phyloP scores from a whole-genome alignment of 2,888 invertebrate species.

The Tromatobia lineatoria region DNA sequence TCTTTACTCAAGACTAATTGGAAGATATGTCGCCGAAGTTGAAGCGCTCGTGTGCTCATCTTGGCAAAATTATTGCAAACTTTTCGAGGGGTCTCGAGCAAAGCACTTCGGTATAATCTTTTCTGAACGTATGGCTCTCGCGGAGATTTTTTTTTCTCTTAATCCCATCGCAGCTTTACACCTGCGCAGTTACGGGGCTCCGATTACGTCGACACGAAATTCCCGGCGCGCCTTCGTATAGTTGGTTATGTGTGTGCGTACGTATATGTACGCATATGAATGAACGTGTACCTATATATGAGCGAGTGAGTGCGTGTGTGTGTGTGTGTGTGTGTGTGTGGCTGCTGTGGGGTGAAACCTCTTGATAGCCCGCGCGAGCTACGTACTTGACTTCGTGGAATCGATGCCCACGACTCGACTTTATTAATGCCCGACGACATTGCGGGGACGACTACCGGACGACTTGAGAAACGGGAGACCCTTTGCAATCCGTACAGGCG shows the following conservation, averaged over 20 bases:
- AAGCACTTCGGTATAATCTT: constrained; percentile 29
- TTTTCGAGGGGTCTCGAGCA: constrained; percentile 34
- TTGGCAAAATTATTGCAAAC: constrained; percentile 48
- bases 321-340: background rate
- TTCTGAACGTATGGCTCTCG: constrained; percentile 25
- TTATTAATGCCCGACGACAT: constrained; percentile 42
- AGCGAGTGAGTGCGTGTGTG: too few species aligned
- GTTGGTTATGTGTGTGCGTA: background rate
- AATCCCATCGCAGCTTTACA: constrained; percentile 42
- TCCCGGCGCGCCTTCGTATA: constrained; percentile 42
- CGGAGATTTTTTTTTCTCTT: constrained; percentile 15
- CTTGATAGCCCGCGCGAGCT: constrained; percentile 50
- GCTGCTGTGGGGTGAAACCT: constrained; percentile 32
- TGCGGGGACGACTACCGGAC: constrained; percentile 17
- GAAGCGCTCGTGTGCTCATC: constrained; percentile 24
- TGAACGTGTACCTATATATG: too few species aligned
- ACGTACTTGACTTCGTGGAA: constrained; percentile 44
- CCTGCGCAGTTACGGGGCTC: constrained; percentile 56
- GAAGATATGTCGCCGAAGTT: constrained; percentile 19
- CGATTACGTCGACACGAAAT: constrained; percentile 67
- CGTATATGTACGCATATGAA: too few species aligned
- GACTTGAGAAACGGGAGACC: constrained; percentile 17
- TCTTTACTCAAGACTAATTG: constrained; percentile 43
- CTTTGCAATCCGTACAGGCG: constrained; percentile 17
- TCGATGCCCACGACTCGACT: constrained; percentile 34